phyloP scores from a whole-genome alignment of 2,113 vertebrate species.

The Ibidorhyncha struthersii region DNA sequence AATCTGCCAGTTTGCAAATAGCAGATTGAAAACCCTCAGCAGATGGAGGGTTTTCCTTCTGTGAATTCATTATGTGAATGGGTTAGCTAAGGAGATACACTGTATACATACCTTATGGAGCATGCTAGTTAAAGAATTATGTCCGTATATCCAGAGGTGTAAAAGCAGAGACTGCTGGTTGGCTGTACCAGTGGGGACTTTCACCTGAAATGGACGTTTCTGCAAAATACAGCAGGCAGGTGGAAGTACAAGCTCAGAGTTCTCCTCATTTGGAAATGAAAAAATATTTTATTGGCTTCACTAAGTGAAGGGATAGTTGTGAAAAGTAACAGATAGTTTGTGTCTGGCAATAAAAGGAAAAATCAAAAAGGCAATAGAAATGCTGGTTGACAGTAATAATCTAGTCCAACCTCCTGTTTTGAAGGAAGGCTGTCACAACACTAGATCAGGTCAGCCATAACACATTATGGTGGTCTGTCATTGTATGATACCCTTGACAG shows the following conservation, averaged over 20 bases:
- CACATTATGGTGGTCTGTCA: background rate
- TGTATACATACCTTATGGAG: accelerated
- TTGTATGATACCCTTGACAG: background rate
- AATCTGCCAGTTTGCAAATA: background rate
- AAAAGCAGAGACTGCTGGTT: background rate
- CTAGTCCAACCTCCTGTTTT: background rate
- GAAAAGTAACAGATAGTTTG: background rate
- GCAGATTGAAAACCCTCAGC: background rate
- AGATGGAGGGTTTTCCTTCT: background rate
- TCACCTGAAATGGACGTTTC: background rate
- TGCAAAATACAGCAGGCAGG: background rate
- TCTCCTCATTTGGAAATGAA: background rate
- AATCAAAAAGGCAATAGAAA: background rate
- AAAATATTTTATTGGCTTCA: background rate
- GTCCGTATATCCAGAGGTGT: background rate
- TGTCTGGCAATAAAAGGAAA: background rate
- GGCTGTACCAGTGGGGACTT: background rate
- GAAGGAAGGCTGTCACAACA: background rate
- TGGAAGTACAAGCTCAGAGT: background rate
- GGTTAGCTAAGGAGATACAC: background rate
- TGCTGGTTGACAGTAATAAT: background rate
- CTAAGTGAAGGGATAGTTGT: background rate
- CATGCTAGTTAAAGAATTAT: background rate
- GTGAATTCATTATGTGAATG: background rate
- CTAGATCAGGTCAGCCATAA: background rate